Evolutionary conservation across 2,797 vertebrate species (phyloP).

Genomic region (Manis pentadactyla): DNA sequence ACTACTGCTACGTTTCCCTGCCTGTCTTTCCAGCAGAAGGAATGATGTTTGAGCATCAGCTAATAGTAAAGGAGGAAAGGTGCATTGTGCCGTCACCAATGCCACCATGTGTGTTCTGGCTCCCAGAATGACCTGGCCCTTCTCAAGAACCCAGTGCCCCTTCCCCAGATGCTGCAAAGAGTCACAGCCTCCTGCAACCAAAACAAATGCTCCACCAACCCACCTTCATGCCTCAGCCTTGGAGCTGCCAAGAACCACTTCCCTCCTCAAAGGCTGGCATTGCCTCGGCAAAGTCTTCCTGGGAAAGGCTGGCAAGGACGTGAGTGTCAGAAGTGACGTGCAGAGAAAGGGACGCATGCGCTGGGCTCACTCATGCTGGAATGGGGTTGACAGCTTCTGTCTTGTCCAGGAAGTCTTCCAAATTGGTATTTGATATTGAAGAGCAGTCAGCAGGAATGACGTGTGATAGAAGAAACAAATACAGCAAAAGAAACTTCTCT

Average conservation of each 20-base stretch:
- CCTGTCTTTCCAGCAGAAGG: not conserved
- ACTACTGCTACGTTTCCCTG: fast-evolving
- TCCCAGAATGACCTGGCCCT: not conserved
- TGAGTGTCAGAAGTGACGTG: fast-evolving
- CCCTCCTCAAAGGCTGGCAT: fast-evolving
- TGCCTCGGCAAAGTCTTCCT: not conserved
- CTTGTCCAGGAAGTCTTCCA: not conserved
- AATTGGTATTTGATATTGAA: not conserved
- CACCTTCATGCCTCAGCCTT: not conserved
- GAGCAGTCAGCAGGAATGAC: not conserved
- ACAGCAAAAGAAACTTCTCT: not conserved
- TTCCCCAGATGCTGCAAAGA: not conserved
- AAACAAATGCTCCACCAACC: not conserved
- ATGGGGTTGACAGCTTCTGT: not conserved
- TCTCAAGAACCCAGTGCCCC: no score
- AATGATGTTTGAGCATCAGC: fast-evolving
- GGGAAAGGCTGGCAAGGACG: not conserved
- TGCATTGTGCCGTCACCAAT: fast-evolving
- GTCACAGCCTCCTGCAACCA: not conserved
- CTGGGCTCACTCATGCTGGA: not conserved
- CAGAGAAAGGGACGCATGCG: fast-evolving
- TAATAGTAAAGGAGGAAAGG: fast-evolving
- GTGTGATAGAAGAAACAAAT: not conserved
- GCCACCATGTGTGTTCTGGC: fast-evolving
- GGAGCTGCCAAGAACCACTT: not conserved